A percentile compares a stretch with the other conserved stretches of the same genome.
phyloP scores from a whole-genome alignment of 1,140 invertebrate genomes.

The Lordiphosa mommai region DNA sequence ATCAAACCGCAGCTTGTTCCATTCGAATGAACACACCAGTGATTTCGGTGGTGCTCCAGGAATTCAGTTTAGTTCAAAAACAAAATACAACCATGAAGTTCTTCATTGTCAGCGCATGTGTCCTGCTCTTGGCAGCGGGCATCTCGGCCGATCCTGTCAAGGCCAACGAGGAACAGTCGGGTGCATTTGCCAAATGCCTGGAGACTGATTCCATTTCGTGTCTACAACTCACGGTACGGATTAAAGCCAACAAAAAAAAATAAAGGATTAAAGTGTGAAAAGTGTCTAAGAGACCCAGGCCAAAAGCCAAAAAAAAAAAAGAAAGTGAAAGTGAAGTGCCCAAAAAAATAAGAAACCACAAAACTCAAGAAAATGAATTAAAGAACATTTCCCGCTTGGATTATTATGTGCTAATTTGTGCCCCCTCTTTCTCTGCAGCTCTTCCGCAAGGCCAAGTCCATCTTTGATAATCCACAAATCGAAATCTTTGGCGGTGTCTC shows the following conservation, averaged over 20 bases:
- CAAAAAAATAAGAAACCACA: neutral
- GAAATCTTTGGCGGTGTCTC: conserved; percentile 82
- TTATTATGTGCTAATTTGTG: conserved; percentile 33
- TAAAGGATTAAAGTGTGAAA: conserved; percentile 16
- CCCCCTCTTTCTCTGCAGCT: conserved; percentile 64
- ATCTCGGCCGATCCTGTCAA: conserved; percentile 75
- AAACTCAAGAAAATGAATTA: neutral
- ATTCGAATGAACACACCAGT: conserved; percentile 80
- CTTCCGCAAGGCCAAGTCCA: conserved; percentile 83
- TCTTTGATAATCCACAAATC: conserved; percentile 83
- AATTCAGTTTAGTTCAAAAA: conserved; percentile 54
- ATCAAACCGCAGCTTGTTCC: conserved; percentile 80
- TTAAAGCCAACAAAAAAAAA: conserved; percentile 31
- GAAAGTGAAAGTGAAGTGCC: conserved; percentile 37
- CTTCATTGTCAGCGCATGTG: conserved; percentile 69
- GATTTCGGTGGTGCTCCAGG: conserved; percentile 76
- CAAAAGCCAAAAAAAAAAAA: conserved; percentile 10
- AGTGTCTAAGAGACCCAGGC: too few relatives aligned
- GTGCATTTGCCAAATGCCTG: conserved; percentile 81
- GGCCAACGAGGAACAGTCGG: conserved; percentile 55
- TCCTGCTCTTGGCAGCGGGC: conserved; percentile 73
- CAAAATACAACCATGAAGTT: conserved; percentile 62
- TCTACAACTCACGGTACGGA: conserved; percentile 82
- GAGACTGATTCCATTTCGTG: conserved; percentile 85
- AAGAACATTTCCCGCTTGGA: neutral